Evolutionary conservation across 2,888 invertebrate species (phyloP), one percentile per base, ranked within the genome.

Genomic region (Hermodice carunculata): DNA sequence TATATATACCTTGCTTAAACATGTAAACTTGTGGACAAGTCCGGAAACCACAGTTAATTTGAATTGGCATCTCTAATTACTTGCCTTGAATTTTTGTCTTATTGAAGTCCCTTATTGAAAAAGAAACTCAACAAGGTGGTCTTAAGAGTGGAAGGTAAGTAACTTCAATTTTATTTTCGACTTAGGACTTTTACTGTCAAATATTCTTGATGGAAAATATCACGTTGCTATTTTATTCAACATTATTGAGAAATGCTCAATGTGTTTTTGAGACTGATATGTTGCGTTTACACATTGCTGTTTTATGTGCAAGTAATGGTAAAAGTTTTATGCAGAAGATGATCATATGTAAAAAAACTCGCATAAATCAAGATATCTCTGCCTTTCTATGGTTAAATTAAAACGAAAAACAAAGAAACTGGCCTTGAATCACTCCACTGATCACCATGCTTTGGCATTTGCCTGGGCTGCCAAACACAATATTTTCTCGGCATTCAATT

Each of bases 91-190:
- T 24, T 57, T 22, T 54, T 43, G 28, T 52, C 37, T 44, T 40
- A 31, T 67, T 66, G 4, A 60, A 70, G 70, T 68, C 68, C 8
- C 54, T 70, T 4, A 61, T 70, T 31, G 70, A 70, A 28, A 65
- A 56, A 48, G 70, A 70, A 60, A 70, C 70, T 1, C 68, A 68
- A 28, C 61, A 63, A 34, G 68, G 59, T 34, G 70, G 70, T 32
- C 43, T 70, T 44, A 68, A 63, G 53, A 61, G 66, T 56, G 60
- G 63, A 22, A 70, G 66, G 70, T 70, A 54, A 19, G 43, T 31
- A 22, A 17, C 2, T 26, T 24, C 28, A 32, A 8, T 8, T 17
- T 37, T 44, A 46, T 46, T 17, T 14, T 11, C 19, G 8, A 19
- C 14, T 14, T 17, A 14, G 8, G 22, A 11, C 19, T 14, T 22